Conservation (phyloP, 2,797 vertebrate species). For the Halcyon leucocephala region DNA sequence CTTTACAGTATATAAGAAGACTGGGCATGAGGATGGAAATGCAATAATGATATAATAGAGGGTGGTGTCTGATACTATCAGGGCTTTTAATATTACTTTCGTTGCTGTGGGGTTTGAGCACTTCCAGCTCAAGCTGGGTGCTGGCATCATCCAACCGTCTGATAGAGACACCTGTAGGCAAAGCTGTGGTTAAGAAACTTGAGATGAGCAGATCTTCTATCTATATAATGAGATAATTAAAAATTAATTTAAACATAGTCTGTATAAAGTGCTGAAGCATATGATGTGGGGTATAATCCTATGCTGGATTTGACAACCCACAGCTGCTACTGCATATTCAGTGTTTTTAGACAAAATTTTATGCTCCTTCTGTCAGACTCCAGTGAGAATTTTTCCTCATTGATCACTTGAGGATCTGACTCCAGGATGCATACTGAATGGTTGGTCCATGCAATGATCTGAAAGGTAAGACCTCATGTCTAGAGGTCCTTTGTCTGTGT, state of each 20-base stretch:
- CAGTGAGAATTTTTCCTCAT: background rate
- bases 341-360: constrained; percentile 5
- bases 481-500: background rate
- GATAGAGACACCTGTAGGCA: constrained; percentile 57
- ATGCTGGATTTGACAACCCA: constrained; percentile 44
- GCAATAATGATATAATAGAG: constrained; percentile 35
- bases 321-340: constrained; percentile 48
- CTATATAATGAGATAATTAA: constrained; percentile 69
- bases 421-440: background rate
- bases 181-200: constrained; percentile 55
- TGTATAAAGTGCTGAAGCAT: constrained; percentile 56
- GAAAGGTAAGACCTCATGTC: background rate
- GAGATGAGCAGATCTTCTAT: constrained; percentile 58
- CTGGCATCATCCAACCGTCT: constrained; percentile 48
- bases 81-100: constrained; percentile 59
- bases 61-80: constrained; percentile 64
- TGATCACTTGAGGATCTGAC: background rate
- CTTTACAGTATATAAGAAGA: background rate
- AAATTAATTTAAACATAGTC: constrained; percentile 67
- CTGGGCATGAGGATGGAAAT: constrained; percentile 26
- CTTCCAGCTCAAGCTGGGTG: constrained; percentile 41
- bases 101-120: background rate
- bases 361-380: background rate
- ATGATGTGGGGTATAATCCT: constrained; percentile 44
- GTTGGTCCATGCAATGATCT: background rate